phyloP scores from a whole-genome alignment of 1,140 invertebrate genomes.

The Battus philenor region DNA sequence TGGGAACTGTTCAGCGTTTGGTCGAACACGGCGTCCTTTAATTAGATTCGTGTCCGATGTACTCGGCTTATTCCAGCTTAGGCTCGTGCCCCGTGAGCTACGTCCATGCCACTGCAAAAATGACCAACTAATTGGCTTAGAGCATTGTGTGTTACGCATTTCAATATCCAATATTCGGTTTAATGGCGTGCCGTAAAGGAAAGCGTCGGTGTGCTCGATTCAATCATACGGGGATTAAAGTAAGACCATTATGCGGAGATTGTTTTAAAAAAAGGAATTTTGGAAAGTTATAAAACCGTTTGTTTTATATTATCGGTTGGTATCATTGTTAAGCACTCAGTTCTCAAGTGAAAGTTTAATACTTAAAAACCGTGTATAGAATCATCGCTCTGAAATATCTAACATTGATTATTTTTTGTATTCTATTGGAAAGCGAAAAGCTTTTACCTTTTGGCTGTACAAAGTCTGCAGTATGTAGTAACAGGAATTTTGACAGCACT shows the following conservation, averaged over 20 bases:
- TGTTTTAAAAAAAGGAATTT: slow-evolving; percentile 6
- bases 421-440: too few relatives aligned
- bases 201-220: slow-evolving; percentile 28
- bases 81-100: slow-evolving; percentile 43
- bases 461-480: too few relatives aligned
- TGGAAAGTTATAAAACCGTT: neutral
- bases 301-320: too few relatives aligned
- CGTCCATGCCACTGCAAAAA: slow-evolving; percentile 66
- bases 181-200: slow-evolving; percentile 51
- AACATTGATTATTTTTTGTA: too few relatives aligned
- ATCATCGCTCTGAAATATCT: too few relatives aligned
- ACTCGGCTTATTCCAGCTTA: slow-evolving; percentile 70
- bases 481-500: too few relatives aligned
- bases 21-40: slow-evolving; percentile 63
- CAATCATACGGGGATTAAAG: slow-evolving; percentile 28
- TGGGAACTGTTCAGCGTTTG: slow-evolving; percentile 65
- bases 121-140: slow-evolving; percentile 73
- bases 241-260: slow-evolving; percentile 23
- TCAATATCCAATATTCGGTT: slow-evolving; percentile 66
- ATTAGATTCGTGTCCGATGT: slow-evolving; percentile 70
- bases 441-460: too few relatives aligned
- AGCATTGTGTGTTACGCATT: slow-evolving; percentile 59
- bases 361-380: too few relatives aligned
- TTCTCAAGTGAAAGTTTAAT: too few relatives aligned
- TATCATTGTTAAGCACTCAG: too few relatives aligned